Base-by-base conservation (phyloP, 2,888 invertebrate genomes). In the Scaptomyza parva region DNA sequence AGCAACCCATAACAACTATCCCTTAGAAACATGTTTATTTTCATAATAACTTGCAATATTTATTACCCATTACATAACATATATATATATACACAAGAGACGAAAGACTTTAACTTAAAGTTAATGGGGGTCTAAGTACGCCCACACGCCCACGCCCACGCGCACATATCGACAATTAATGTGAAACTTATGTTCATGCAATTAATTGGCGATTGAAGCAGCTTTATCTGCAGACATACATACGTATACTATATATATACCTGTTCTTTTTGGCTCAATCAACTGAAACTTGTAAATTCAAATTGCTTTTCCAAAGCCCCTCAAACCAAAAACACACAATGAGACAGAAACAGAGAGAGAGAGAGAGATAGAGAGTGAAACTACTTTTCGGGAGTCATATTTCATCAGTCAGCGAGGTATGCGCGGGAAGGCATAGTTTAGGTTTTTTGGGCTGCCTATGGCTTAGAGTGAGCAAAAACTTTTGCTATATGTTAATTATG, bases 401-500 rank as follows among this genome's bases (percentile, higher is more conserved):
- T 77, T 79, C 75, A 84, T 77, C 66, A 69, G 64, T 44, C 60
- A 60, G 45, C 40, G 41, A 39, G 48, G 17, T 53, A 52, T 63
- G 3, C 0, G 35, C 1, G 35, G 12, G 20, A 8, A 8, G 48
- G 22, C 0, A 2, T 37, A 43, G 55, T 52, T n/a, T n/a, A n/a
- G 61, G 68, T 51, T 74, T 67, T 74, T 64, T 61, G 8, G 55
- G 41, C 55, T 67, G 74, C 76, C 77, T 77, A 65, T 50, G 63
- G 76, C 59, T 82, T 63, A 76, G 79, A 64, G 51, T 35, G 57
- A 47, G 45, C 44, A 26, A 68, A 88, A 88, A 89, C 80, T 88
- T 88, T 88, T 76, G 76, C 88, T 84, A 84, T 86, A 88, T 86
- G 88, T 89, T 89, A 88, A 88, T 88, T 88, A 89, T 84, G 85